These are phyloP conservation scores for Phalacrocorax carbo DNA, from an alignment of 2,113 vertebrate species.

Conservation along the genomic window DNA sequence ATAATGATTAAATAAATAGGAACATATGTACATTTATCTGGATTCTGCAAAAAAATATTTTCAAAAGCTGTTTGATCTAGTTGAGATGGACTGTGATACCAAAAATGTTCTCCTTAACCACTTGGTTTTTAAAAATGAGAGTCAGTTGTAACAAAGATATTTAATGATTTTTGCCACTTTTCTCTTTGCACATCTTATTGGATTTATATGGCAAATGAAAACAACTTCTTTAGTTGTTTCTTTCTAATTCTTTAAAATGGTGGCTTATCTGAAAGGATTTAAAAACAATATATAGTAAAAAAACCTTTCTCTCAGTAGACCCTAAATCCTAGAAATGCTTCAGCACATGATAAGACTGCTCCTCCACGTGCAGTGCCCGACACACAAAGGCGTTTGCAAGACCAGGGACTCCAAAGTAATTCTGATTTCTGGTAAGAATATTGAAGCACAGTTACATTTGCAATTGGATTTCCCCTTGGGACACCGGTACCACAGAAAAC, in stretches of 20 bases:
- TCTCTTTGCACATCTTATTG: background rate
- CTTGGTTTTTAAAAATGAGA: background rate
- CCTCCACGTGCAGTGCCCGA: background rate
- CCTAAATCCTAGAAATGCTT: background rate
- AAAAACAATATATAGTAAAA: background rate
- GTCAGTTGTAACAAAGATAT: background rate
- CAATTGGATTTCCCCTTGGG: slow-evolving; percentile 27
- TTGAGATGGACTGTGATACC: background rate
- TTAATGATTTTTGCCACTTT: background rate
- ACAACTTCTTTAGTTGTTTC: background rate
- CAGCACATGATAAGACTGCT: background rate
- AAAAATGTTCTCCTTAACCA: background rate
- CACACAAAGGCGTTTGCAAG: background rate
- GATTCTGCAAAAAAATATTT: background rate
- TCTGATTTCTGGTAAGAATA: background rate
- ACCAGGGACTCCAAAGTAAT: background rate
- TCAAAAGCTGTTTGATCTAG: background rate
- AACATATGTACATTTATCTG: background rate
- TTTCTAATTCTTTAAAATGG: background rate
- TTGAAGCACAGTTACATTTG: background rate
- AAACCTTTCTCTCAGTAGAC: background rate
- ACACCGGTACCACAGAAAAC: background rate
- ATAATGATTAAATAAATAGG: background rate
- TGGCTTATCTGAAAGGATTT: background rate
- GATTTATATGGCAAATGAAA: background rate